Evolutionary conservation across 2,888 invertebrate species (phyloP).

Genomic region (Agrilus cyanescens): DNA sequence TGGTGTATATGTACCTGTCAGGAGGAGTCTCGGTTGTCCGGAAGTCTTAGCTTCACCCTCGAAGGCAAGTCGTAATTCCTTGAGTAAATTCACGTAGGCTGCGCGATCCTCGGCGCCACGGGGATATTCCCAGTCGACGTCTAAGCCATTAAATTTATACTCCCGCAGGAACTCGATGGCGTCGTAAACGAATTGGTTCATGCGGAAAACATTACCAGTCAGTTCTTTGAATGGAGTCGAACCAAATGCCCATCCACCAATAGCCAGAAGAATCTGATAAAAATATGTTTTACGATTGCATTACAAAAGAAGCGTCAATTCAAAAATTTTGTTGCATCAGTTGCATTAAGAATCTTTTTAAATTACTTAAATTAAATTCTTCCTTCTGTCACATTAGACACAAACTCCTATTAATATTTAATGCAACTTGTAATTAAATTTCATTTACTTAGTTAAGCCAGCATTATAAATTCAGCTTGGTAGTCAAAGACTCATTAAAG

Average conservation of each 20-base stretch:
- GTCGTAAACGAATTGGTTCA: slow-evolving; percentile 92
- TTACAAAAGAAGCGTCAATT: too few relatives aligned
- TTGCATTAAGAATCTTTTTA: too few relatives aligned
- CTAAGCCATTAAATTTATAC: slow-evolving; percentile 84
- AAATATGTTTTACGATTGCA: slow-evolving; percentile 4
- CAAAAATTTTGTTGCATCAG: too few relatives aligned
- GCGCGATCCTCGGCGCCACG: slow-evolving; percentile 78
- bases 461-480: too few relatives aligned
- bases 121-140: slow-evolving; percentile 92
- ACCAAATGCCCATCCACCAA: slow-evolving; percentile 95
- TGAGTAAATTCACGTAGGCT: slow-evolving; percentile 72
- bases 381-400: too few relatives aligned
- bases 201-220: slow-evolving; percentile 80
- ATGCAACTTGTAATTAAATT: not conserved
- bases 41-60: slow-evolving; percentile 87
- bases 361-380: too few relatives aligned
- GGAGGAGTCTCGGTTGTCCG: slow-evolving; percentile 53
- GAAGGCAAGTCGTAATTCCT: slow-evolving; percentile 80
- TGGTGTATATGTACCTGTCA: slow-evolving; percentile 9
- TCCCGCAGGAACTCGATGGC: slow-evolving; percentile 86
- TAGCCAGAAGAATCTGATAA: slow-evolving; percentile 62
- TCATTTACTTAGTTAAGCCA: not conserved
- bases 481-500: too few relatives aligned
- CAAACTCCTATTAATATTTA: not conserved
- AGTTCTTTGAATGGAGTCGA: slow-evolving; percentile 90